These are phyloP conservation scores for Chrysolina haemoptera DNA, from an alignment of 2,888 invertebrate species.

Conservation along the genomic window DNA sequence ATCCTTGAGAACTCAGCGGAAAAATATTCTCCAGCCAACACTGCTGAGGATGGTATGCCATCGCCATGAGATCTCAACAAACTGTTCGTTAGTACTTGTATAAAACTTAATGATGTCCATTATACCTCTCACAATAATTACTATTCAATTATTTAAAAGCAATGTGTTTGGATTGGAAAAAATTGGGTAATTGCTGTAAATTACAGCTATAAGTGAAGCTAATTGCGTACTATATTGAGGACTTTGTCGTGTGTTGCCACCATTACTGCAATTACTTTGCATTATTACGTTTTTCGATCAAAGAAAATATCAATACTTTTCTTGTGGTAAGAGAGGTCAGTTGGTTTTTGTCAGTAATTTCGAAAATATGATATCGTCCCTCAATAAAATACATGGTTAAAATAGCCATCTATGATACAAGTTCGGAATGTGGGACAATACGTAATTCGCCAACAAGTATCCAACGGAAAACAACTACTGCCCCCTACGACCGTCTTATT, in stretches of 20 bases:
- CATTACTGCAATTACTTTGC: conserved; percentile 7
- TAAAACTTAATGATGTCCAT: conserved; percentile 45
- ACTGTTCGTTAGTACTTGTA: conserved; percentile 41
- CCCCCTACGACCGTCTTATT: too few relatives aligned
- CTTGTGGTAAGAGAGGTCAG: not conserved
- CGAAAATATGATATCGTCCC: too few relatives aligned
- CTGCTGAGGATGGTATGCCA: not conserved
- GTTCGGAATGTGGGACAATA: too few relatives aligned
- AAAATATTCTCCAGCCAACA: not conserved
- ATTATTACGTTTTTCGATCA: not conserved
- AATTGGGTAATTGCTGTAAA: conserved; percentile 42
- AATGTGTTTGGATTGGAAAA: conserved; percentile 38
- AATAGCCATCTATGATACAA: too few relatives aligned
- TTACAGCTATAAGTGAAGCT: conserved; percentile 36
- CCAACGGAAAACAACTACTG: too few relatives aligned
- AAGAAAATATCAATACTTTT: not conserved
- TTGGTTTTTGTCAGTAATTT: too few relatives aligned
- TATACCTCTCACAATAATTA: conserved; percentile 42
- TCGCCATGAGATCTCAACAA: conserved; percentile 29
- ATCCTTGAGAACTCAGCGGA: not conserved
- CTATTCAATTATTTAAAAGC: conserved; percentile 46
- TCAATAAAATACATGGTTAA: too few relatives aligned
- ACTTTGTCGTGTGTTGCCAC: not conserved
- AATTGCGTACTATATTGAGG: conserved; percentile 30
- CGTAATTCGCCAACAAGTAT: too few relatives aligned